A percentile compares a stretch with the other conserved stretches of the same genome.
Conservation (phyloP, 2,888 invertebrate genomes). For the Hedychridium roseum region DNA sequence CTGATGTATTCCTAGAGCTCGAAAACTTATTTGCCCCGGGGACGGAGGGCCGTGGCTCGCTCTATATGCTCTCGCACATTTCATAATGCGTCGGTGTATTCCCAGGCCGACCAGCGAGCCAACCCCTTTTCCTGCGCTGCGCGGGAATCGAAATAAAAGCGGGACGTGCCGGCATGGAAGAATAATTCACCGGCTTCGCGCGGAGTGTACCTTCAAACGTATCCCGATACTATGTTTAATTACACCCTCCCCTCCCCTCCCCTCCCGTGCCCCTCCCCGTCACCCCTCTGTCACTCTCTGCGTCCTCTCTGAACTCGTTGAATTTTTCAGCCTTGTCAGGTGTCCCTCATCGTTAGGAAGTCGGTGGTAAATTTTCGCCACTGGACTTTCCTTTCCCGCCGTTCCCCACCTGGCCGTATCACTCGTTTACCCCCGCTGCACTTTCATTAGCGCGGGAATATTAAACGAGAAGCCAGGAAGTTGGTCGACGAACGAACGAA, state of each 20-base stretch:
- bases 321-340: too few species aligned
- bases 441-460: too few species aligned
- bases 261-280: conserved; percentile 5
- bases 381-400: too few species aligned
- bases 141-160: conserved; percentile 40
- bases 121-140: conserved; percentile 14
- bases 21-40: conserved; percentile 53
- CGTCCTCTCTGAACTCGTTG: neutral
- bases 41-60: conserved; percentile 21
- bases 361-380: too few species aligned
- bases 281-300: conserved; percentile 2
- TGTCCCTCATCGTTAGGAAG: too few species aligned
- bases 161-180: conserved; percentile 19
- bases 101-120: conserved; percentile 24
- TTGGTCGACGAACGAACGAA: too few species aligned
- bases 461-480: too few species aligned
- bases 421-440: too few species aligned
- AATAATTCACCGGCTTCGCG: too few species aligned
- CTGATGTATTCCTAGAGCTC: conserved; percentile 46
- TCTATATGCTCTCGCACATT: conserved; percentile 33
- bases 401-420: too few species aligned
- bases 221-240: conserved; percentile 1
- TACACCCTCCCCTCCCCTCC: conserved; percentile 4
- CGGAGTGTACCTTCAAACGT: conserved; percentile 11
- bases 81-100: conserved; percentile 43